phyloP scores from a whole-genome alignment of 2,113 vertebrate species.

The Labeo catla region DNA sequence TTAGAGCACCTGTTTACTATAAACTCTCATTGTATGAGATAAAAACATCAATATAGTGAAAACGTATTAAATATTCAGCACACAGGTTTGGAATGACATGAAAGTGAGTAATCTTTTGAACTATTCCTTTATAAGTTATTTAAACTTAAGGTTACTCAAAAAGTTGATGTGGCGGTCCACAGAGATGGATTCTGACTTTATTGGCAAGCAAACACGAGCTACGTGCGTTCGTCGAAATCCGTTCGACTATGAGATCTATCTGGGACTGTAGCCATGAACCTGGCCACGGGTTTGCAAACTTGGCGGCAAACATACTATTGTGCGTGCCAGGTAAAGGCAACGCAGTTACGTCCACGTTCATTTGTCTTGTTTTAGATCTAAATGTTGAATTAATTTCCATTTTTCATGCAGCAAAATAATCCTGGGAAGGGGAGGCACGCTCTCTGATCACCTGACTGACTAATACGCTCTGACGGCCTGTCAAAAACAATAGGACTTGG shows the following conservation, averaged over 20 bases:
- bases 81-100: background rate
- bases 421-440: constrained; percentile 33
- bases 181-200: background rate
- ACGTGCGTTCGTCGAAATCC: background rate
- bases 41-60: background rate
- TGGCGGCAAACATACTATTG: constrained; percentile 16
- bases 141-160: background rate
- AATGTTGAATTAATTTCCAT: constrained; percentile 52
- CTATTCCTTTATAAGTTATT: background rate
- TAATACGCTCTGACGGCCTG: constrained; percentile 61
- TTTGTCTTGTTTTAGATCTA: constrained; percentile 52
- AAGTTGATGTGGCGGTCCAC: background rate
- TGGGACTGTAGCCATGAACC: constrained; percentile 1
- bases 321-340: constrained; percentile 24
- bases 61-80: background rate
- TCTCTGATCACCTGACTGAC: constrained; percentile 59
- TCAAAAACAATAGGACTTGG: constrained; percentile 58
- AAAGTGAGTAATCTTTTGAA: background rate
- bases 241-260: background rate
- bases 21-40: background rate
- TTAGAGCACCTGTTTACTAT: background rate
- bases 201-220: background rate
- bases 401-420: constrained; percentile 55
- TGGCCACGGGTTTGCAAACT: constrained; percentile 34
- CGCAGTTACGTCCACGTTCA: constrained; percentile 42